Evolutionary conservation across 2,113 vertebrate species (phyloP).

Genomic region (Zosterops borbonicus): DNA sequence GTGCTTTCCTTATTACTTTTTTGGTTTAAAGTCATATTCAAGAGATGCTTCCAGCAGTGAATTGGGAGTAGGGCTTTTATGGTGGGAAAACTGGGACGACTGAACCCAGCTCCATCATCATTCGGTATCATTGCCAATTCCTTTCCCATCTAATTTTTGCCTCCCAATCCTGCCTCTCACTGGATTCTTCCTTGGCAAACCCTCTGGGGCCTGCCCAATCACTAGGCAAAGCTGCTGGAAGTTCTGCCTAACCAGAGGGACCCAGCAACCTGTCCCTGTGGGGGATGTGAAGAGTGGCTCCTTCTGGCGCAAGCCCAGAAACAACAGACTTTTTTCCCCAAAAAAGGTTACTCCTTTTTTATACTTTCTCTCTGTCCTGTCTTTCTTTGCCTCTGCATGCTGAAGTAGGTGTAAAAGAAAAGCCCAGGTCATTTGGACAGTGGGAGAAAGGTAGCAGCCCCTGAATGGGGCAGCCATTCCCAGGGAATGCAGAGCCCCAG

Average conservation of each 20-base stretch:
- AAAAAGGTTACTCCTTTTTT: neutral
- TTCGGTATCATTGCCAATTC: neutral
- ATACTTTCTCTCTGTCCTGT: neutral
- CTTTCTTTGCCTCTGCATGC: neutral
- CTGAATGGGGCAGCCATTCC: neutral
- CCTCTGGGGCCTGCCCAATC: neutral
- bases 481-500: accelerated
- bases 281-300: neutral
- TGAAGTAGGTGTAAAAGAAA: neutral
- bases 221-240: neutral
- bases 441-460: neutral
- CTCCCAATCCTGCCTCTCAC: neutral
- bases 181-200: neutral
- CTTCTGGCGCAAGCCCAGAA: neutral
- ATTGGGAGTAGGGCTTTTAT: neutral
- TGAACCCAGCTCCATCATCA: neutral
- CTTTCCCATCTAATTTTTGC: neutral
- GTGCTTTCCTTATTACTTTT: neutral
- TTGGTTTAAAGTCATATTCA: neutral
- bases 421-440: neutral
- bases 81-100: neutral
- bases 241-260: neutral
- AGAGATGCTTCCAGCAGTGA: constrained; percentile 27
- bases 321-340: accelerated
- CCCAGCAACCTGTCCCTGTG: neutral